Evolutionary conservation across 2,113 vertebrate genomes (phyloP).

Genomic region (Crotalus horridus): DNA sequence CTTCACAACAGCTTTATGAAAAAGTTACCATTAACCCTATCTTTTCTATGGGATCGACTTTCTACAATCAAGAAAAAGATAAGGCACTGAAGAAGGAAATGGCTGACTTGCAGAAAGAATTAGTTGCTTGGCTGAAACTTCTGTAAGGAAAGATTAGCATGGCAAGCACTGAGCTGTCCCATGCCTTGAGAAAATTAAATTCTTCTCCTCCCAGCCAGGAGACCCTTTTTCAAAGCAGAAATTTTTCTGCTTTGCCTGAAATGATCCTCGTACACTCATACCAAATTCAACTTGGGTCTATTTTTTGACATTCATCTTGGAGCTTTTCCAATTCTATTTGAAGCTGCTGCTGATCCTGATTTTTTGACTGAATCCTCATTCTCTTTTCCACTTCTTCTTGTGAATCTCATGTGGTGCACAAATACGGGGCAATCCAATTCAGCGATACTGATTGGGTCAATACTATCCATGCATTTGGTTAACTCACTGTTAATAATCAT

Average conservation of each 20-base stretch:
- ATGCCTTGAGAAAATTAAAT: not conserved
- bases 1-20: not conserved
- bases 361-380: not conserved
- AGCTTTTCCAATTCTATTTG: not conserved
- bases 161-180: not conserved
- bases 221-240: not conserved
- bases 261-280: not conserved
- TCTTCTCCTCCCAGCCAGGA: not conserved
- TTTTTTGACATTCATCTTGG: not conserved
- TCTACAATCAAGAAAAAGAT: not conserved
- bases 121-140: not conserved
- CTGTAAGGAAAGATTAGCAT: not conserved
- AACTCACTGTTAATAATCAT: not conserved
- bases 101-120: not conserved
- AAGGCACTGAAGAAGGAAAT: not conserved
- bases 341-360: not conserved
- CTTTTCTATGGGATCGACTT: not conserved
- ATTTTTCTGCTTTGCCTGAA: not conserved
- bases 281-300: not conserved
- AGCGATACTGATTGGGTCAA: not conserved
- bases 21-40: not conserved
- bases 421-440: not conserved
- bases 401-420: not conserved
- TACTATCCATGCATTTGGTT: not conserved
- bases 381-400: not conserved